A percentile compares a stretch with the other conserved stretches of the same genome.
Conservation (phyloP, 2,113 vertebrate genomes). For the Eupsittula cactorum region DNA sequence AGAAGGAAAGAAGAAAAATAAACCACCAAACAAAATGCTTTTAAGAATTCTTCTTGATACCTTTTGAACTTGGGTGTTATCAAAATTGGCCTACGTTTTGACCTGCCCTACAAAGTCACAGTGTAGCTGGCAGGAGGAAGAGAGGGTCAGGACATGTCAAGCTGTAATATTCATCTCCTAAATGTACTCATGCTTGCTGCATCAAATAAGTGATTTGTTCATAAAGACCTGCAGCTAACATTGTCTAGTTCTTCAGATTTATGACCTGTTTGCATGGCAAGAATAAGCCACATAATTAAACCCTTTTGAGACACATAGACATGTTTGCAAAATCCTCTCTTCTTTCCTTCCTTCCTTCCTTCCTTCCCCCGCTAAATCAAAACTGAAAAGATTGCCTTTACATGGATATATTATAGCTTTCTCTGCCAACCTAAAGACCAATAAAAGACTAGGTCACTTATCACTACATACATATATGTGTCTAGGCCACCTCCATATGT, state of each 20-base stretch:
- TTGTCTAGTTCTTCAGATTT: neutral
- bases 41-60: neutral
- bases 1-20: neutral
- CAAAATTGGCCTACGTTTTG: neutral
- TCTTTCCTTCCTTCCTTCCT: neutral
- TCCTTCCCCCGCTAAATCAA: neutral
- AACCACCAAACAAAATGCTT: neutral
- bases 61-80: neutral
- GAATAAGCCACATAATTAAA: neutral
- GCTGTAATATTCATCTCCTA: neutral
- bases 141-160: neutral
- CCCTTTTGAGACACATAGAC: neutral
- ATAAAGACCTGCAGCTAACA: neutral
- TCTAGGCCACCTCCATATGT: neutral
- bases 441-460: neutral
- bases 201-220: neutral
- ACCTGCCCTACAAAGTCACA: neutral
- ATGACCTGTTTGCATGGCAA: neutral
- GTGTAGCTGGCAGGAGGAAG: neutral
- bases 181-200: neutral
- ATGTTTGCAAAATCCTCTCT: neutral
- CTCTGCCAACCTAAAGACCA: neutral
- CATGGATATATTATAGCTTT: neutral
- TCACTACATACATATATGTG: neutral
- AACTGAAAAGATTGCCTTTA: neutral